phyloP scores from a whole-genome alignment of 2,113 vertebrate genomes.

The Onychostruthus taczanowskii region DNA sequence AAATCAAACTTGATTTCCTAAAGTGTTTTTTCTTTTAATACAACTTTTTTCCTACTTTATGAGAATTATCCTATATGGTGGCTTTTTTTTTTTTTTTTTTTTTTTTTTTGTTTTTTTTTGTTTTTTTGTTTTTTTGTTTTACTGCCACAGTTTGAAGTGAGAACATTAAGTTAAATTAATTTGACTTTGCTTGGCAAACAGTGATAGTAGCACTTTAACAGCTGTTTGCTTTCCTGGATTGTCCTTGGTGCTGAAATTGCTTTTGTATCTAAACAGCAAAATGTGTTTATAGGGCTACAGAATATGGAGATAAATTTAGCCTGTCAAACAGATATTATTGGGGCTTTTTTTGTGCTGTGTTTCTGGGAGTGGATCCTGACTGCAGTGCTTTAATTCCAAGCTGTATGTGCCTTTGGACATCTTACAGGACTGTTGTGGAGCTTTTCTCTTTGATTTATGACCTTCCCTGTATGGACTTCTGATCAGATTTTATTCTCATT shows the following conservation, averaged over 20 bases:
- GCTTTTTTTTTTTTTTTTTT: background rate
- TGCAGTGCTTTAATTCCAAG: slow-evolving; percentile 41
- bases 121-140: background rate
- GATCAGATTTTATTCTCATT: slow-evolving; percentile 74
- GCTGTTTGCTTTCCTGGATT: slow-evolving; percentile 77
- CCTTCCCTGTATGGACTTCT: slow-evolving; percentile 62
- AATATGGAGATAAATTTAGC: slow-evolving; percentile 82
- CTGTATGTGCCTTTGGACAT: slow-evolving; percentile 62
- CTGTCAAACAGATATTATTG: slow-evolving; percentile 67
- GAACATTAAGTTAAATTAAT: slow-evolving; percentile 57
- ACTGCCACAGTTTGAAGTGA: background rate
- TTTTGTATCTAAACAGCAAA: slow-evolving; percentile 67
- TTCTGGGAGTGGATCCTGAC: slow-evolving; percentile 66
- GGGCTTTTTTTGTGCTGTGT: slow-evolving; percentile 52
- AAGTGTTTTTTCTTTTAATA: slow-evolving; percentile 6
- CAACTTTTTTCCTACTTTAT: slow-evolving; percentile 15
- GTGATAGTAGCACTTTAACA: background rate
- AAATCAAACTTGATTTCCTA: background rate
- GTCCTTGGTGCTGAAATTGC: slow-evolving; percentile 80
- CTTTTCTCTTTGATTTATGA: slow-evolving; percentile 74
- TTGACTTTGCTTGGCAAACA: slow-evolving; percentile 29
- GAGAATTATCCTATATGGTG: background rate
- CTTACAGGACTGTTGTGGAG: slow-evolving; percentile 41
- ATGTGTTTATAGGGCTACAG: slow-evolving; percentile 57
- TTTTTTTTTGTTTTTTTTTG: background rate